Evolutionary conservation across 1,140 invertebrate genomes (phyloP).

Genomic region (Diabrotica undecimpunctata): DNA sequence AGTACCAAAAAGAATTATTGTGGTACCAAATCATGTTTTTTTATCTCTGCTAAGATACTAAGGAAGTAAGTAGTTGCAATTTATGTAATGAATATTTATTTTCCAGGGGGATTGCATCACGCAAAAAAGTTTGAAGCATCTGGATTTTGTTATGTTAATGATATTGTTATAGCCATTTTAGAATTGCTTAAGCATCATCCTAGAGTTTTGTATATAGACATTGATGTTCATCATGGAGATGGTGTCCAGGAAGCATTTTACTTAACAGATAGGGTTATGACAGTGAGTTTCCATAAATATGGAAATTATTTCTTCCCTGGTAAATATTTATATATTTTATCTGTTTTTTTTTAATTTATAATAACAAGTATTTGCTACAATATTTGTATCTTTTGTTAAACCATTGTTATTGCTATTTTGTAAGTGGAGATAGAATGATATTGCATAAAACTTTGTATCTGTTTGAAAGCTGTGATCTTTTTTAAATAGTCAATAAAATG

Average conservation of each 20-base stretch:
- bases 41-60: background rate
- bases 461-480: too few species aligned
- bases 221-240: constrained; percentile 99
- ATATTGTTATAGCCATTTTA: constrained; percentile 97
- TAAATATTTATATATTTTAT: constrained; percentile 10
- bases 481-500: too few species aligned
- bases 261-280: constrained; percentile 97
- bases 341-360: background rate
- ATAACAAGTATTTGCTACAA: too few species aligned
- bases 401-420: too few species aligned
- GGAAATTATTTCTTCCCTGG: constrained; percentile 95
- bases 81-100: constrained; percentile 11
- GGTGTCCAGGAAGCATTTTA: constrained; percentile 99
- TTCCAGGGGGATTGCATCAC: constrained; percentile 92
- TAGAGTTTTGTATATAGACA: constrained; percentile 96
- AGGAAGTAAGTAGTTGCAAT: too few species aligned
- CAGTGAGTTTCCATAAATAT: constrained; percentile 98
- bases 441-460: too few species aligned
- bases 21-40: too few species aligned
- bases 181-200: constrained; percentile 95
- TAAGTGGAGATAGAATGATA: too few species aligned
- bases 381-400: too few species aligned
- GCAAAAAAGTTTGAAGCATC: constrained; percentile 99
- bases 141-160: constrained; percentile 95
- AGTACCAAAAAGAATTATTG: too few species aligned